phyloP scores from a whole-genome alignment of 1,140 invertebrate species.

The Cherax destructor region DNA sequence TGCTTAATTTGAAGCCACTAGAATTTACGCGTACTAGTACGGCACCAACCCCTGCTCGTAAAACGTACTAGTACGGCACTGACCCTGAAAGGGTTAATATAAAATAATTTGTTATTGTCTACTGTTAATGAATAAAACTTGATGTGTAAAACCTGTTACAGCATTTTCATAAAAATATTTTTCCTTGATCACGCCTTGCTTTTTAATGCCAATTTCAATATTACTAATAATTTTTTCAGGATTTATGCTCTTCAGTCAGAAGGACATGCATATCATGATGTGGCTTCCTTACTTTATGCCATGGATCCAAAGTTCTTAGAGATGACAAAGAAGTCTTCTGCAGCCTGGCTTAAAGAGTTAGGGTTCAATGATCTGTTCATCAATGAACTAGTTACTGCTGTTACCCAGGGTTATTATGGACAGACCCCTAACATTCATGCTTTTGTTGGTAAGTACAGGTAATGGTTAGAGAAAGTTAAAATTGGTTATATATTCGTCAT shows the following conservation, averaged over 20 bases:
- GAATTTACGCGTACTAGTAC: too few relatives aligned
- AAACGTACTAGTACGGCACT: too few relatives aligned
- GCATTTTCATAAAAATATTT: neutral
- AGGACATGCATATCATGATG: constrained; percentile 77
- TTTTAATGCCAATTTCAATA: neutral
- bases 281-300: constrained; percentile 77
- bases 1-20: too few relatives aligned
- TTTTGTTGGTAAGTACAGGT: constrained; percentile 79
- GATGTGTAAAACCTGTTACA: neutral
- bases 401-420: constrained; percentile 81
- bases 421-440: constrained; percentile 79
- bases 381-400: constrained; percentile 79
- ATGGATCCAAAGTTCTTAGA: constrained; percentile 78
- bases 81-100: too few relatives aligned
- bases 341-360: constrained; percentile 75
- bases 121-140: neutral
- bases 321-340: constrained; percentile 76
- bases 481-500: too few relatives aligned
- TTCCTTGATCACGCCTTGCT: too few relatives aligned
- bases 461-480: too few relatives aligned
- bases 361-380: constrained; percentile 78
- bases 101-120: neutral
- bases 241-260: constrained; percentile 80
- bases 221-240: constrained; percentile 74
- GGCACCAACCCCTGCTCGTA: too few relatives aligned